phyloP scores from a whole-genome alignment of 2,113 vertebrate species.

The Actenoides hombroni region DNA sequence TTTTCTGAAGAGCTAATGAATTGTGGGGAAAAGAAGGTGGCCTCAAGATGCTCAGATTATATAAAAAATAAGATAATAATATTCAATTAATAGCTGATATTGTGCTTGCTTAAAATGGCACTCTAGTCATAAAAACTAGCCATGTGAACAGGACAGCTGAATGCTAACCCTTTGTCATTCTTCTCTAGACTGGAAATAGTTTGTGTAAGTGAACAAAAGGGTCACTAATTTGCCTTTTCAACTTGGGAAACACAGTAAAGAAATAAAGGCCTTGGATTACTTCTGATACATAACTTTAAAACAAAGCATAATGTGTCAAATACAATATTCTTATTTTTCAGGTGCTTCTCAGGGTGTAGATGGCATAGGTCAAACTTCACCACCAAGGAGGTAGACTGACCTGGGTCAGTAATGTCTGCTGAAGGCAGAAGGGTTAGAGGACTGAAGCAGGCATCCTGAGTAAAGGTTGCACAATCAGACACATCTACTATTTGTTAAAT shows the following conservation, averaged over 20 bases:
- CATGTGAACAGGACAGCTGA: constrained; percentile 53
- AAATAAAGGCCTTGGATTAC: not conserved
- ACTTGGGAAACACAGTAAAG: constrained; percentile 20
- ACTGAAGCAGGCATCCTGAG: not conserved
- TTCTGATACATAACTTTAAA: constrained; percentile 1
- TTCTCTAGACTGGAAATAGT: constrained; percentile 67
- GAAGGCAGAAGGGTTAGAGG: not conserved
- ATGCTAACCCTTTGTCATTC: constrained; percentile 53
- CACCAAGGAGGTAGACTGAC: not conserved
- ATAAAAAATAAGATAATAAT: not conserved
- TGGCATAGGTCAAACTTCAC: not conserved
- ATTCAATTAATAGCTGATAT: constrained; percentile 9
- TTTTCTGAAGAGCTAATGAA: not conserved
- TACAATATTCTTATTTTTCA: not conserved
- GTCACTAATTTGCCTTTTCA: constrained; percentile 60
- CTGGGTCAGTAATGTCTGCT: not conserved
- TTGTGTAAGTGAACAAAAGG: constrained; percentile 66
- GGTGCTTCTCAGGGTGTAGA: not conserved
- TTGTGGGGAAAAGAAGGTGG: not conserved
- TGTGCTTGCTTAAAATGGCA: not conserved
- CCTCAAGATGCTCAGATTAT: not conserved
- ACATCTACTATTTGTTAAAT: not conserved
- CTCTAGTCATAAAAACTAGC: constrained; percentile 26
- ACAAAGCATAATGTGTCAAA: rapidly evolving
- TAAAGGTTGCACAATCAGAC: not conserved